Evolutionary conservation across 92 coral and sea anemone species (phyloP), one percentile per base, ranked within the genome.

Genomic region (Siderastrea siderea): DNA sequence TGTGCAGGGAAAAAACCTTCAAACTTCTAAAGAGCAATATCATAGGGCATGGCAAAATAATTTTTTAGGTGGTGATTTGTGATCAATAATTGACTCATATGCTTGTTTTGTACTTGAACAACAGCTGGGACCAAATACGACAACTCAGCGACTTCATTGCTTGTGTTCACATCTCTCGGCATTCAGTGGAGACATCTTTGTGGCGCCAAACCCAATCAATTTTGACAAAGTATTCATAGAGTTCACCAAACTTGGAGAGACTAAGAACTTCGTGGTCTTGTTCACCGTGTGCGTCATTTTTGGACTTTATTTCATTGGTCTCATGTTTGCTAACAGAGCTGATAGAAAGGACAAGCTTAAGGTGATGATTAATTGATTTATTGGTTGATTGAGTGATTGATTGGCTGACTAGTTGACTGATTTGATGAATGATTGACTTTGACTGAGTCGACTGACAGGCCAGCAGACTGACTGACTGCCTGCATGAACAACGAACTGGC

Each of bases 241-340:
- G 67, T 78, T 78, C 75, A 91, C 92, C 6, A 87, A 85, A 54
- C 86, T 94, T n/a, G 91, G 80, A 7, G 98, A 94, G 61, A 74
- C 91, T 49, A 95, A 93, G 43, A 94, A 94, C 86, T 90, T 90
- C 78, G 98, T 94, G 38, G 98, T 94, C 9, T 69, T 94, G 52
- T 75, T 89, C 0, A 80, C 88, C 9, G 89, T 90, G 19, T 92
- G 95, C 68, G 83, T 82, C 12, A 51, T 94, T 38, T 84, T 88
- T 86, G 95, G 95, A 8, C 43, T 94, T n/a, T 94, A 92, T 85
- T 43, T 87, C 17, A 58, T 90, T 12, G 88, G 91, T 67, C 95
- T 94, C 3, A 85, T 90, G n/a, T 68, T 90, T 51, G 92, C 95
- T 3, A 86, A 94, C 47, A 84, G 88, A 45, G 95, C 94, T 57